Base-by-base conservation (phyloP, 2,888 invertebrate species). In the Temnothorax unifasciatus region DNA sequence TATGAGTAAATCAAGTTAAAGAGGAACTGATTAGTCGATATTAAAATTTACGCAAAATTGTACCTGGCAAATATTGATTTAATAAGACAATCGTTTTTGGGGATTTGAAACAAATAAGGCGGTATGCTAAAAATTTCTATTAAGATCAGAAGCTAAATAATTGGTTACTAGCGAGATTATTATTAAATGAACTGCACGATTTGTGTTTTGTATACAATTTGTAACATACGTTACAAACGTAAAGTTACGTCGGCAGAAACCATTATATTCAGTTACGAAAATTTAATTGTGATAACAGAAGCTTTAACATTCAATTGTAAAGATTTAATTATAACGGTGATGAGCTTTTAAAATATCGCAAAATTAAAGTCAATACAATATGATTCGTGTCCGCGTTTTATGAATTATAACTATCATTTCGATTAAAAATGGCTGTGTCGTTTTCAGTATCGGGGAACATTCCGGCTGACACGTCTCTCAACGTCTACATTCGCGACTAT, bases 401-500 rank as follows among this genome's bases (percentile, higher is more conserved):
- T 25, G 3, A n/a, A 47, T 18, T n/a, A n/a, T 38, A 25, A 21
- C 9, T 47, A 6, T 41, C 29, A 3, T 25, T 18, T 66, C 15
- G 3, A n/a, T 54, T 68, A 52, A 64, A 3, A 64, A 21, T 68
- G 18, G 34, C 8, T n/a, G 18, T 29, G 2, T 52, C n/a, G 38
- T 38, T 85, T 90, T 34, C 64, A 94, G 94, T 94, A 18, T 83
- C 90, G 29, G 75, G 87, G 3, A 82, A 90, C 4, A 85, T 93
- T 52, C 88, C 89, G 4, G 96, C 96, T 0, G 96, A 96, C 59
- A 96, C 96, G 0, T 95, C 96, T 0, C 94, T 97, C 1, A 97
- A 97, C 88, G 95, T 96, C 54, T 97, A 96, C 90, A 96, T 97
- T 69, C 95, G 97, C 5, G 96, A 96, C 1, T 95, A 96, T 85